Evolutionary conservation across 1,140 invertebrate genomes (phyloP), one percentile per base, ranked within the genome.

Genomic region (Panagrolaimus sp.): DNA sequence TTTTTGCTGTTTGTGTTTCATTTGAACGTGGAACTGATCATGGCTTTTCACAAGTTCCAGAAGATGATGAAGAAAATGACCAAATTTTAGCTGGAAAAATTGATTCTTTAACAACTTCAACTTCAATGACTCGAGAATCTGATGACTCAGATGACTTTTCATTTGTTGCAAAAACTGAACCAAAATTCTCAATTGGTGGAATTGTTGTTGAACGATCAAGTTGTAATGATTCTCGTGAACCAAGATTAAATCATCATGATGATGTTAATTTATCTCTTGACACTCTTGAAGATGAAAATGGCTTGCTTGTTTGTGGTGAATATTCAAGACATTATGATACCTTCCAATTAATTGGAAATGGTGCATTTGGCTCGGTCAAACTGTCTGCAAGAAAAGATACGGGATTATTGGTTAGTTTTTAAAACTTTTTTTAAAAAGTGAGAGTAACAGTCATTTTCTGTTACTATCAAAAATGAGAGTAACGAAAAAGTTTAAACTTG

Each of bases 331-430:
- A 88, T 69, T 90, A 90, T 73, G 86, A 88, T n/a, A 89, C 89
- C 5, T 82, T 89, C 0, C 86, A 88, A 75, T 88, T 89, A 76
- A 90, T 90, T 64, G 89, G 89, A 1, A 89, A 89, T 83, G 90
- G 90, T 38, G 89, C 89, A 2, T 90, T 89, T 84, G 90, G 89
- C 0, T 90, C 88, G 78, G 90, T 90, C 0, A 89, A 89, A 76
- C 86, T 89, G 84, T 88, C 88, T 15, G 87, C 86, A 75, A 83
- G 89, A 17, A 88, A 88, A 66, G 83, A 84, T 0, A 89, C 89
- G 81, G 84, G 86, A 0, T 76, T 89, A 55, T 81, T 90, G 82
- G 86, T 72, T 3, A 28, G 52, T 58, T 58, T 58, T 14, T 12
- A 38, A 26, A 24, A n/a, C 38, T 3, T 64, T 28, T 7, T 2